phyloP scores from a whole-genome alignment of 2,888 invertebrate genomes.

The Troilus luridus region DNA sequence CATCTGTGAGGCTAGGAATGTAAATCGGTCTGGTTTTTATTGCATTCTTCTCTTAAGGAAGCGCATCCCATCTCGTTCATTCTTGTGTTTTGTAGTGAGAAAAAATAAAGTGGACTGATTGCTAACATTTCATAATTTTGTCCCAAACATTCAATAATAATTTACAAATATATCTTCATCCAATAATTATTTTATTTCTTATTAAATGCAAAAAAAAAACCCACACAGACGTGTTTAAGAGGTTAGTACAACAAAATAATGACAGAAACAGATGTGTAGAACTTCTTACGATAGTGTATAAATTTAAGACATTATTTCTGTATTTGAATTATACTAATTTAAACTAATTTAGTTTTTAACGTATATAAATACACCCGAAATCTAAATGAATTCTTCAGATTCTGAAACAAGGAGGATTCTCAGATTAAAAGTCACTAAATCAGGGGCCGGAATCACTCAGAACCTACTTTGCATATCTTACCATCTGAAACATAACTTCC shows the following conservation, averaged over 20 bases:
- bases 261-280: neutral
- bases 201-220: too few species aligned
- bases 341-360: neutral
- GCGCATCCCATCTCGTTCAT: neutral
- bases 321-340: neutral
- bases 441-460: neutral
- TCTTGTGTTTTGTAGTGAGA: neutral
- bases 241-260: too few species aligned
- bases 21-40: neutral
- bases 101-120: neutral
- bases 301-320: neutral
- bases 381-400: neutral
- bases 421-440: neutral
- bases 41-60: neutral
- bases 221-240: too few species aligned
- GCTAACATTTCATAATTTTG: neutral
- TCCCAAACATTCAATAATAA: neutral
- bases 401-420: neutral
- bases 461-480: neutral
- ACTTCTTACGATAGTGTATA: neutral
- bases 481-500: neutral
- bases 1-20: neutral
- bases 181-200: too few species aligned
- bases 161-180: neutral
- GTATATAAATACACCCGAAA: neutral